phyloP scores from a whole-genome alignment of 1,140 invertebrate species.

The Geopemphigus sp. region DNA sequence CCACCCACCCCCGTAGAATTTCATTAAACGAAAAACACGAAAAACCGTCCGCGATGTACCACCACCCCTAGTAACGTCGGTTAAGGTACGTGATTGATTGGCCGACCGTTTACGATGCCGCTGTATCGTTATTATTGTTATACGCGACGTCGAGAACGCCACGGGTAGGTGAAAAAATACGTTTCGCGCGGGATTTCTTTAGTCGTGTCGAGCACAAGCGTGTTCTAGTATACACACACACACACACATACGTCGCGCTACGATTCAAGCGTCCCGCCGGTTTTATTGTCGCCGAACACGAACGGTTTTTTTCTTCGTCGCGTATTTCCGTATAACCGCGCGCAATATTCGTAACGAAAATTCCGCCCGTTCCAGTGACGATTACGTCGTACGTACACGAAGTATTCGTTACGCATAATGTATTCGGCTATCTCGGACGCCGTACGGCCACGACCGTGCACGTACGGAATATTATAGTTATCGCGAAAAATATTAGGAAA shows the following conservation, averaged over 20 bases:
- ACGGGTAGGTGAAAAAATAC: no score
- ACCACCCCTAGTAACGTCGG: conserved; percentile 12
- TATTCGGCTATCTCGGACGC: not conserved
- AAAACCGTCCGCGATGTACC: no score
- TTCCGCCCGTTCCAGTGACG: no score
- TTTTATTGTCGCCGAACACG: not conserved
- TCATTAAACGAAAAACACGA: no score
- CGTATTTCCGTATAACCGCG: no score
- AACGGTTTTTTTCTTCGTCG: not conserved
- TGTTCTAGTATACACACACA: not conserved
- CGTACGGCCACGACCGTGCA: not conserved
- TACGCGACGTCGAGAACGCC: no score
- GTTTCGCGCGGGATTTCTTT: not conserved
- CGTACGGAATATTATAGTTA: not conserved
- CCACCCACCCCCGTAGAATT: no score
- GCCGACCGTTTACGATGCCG: not conserved
- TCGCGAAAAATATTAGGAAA: not conserved
- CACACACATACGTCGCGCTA: not conserved
- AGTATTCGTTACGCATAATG: no score
- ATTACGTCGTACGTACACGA: no score
- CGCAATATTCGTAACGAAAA: not conserved
- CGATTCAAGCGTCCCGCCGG: not conserved
- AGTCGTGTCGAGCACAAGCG: not conserved
- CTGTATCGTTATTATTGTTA: no score
- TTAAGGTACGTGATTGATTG: conserved; percentile 22